A percentile compares a stretch with the other conserved stretches of the same genome.
phyloP scores from a whole-genome alignment of 1,140 invertebrate species.

The Gerris buenoi region DNA sequence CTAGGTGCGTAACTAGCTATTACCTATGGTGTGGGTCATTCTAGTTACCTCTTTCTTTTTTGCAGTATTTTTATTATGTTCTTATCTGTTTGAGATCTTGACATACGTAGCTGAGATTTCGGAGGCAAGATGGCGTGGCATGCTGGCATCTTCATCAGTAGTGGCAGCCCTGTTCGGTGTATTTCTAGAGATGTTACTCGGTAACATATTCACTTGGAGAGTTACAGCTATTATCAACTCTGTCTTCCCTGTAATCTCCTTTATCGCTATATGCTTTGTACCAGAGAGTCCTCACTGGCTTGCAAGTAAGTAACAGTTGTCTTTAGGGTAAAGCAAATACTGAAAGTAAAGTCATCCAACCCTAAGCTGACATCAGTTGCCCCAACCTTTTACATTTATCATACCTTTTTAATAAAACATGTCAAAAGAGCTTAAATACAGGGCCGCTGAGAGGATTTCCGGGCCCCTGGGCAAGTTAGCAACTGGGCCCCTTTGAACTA shows the following conservation, averaged over 20 bases:
- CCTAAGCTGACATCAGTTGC: too few species aligned
- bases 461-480: too few species aligned
- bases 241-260: constrained; percentile 43
- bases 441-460: too few species aligned
- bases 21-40: too few species aligned
- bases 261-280: constrained; percentile 45
- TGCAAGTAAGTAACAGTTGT: constrained; percentile 18
- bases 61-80: not conserved
- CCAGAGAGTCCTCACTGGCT: constrained; percentile 63
- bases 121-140: constrained; percentile 52
- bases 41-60: too few species aligned
- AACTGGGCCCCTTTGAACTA: too few species aligned
- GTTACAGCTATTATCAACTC: constrained; percentile 48
- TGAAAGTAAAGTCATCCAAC: too few species aligned
- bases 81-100: constrained; percentile 34
- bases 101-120: constrained; percentile 64
- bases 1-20: too few species aligned
- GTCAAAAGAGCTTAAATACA: too few species aligned
- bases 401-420: too few species aligned
- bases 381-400: too few species aligned
- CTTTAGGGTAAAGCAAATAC: too few species aligned
- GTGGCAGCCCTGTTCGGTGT: constrained; percentile 53
- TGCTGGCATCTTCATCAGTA: constrained; percentile 53
- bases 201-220: constrained; percentile 48
- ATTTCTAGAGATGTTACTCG: constrained; percentile 39